Evolutionary conservation across 2,888 invertebrate species (phyloP), one percentile per base, ranked within the genome.

Genomic region (Polydrusus cervinus): DNA sequence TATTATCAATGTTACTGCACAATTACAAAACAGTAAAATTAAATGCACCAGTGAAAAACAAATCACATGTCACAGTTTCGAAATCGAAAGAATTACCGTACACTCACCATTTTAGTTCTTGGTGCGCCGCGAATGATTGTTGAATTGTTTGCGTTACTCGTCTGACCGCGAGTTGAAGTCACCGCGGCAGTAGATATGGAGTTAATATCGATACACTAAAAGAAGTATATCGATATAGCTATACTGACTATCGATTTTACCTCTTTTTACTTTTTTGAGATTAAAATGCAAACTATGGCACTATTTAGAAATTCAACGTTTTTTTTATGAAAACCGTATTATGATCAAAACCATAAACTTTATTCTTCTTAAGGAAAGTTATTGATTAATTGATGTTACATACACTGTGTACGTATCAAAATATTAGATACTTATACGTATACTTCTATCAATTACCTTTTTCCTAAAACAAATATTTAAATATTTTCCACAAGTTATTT

Each of bases 121-220:
- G 18, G 64, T 70, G 47, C 30, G 43, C 30, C 70, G 70, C 70
- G 70, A 70, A 60, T 61, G 49, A 45, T 60, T 55, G 64, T 43
- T 51, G 40, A 53, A 71, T 71, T 71, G 71, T 55, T 70, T 61
- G 43, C 16, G 51, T 71, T 71, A 16, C 71, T 71, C 25, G 34
- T 64, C 64, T 71, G 64, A 71, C 71, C 64, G 64, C 34, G 64
- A 64, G 71, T 71, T 64, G 71, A 71, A 62, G 51, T 71, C 71
- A 25, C 55, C 53, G 38, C 13, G 43, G 43, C 0, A n/a, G 38
- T 70, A 61, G 70, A 49, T 34, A 70, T 61, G 61, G 14, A 40
- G 20, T 55, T 20, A 14, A 14, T 1, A 16, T 51, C 51, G 55
- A 60, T 38, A 38, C 14, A 7, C 57, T 3, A 13, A n/a, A 9